Conservation (phyloP, 2,797 vertebrate species). For the Galago senegalensis region DNA sequence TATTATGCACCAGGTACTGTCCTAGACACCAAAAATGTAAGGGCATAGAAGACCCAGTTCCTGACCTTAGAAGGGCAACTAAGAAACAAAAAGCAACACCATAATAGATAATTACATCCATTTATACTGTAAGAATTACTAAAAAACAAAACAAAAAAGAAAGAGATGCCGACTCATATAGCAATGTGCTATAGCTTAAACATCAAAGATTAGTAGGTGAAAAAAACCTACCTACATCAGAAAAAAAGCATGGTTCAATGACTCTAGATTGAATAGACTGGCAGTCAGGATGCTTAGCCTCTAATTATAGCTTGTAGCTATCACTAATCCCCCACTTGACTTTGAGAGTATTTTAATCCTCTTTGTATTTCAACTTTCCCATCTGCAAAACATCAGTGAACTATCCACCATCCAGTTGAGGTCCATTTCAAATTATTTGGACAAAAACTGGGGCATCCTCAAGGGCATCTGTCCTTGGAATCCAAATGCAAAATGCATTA, state of each 20-base stretch:
- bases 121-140: constrained; percentile 66
- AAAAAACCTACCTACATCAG: constrained; percentile 41
- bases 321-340: constrained; percentile 38
- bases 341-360: constrained; percentile 65
- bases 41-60: neutral
- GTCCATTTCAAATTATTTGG: constrained; percentile 71
- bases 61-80: constrained; percentile 19
- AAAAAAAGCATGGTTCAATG: constrained; percentile 5
- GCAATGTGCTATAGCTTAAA: neutral
- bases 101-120: neutral
- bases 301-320: constrained; percentile 42
- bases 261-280: constrained; percentile 35
- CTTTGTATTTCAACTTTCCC: constrained; percentile 63
- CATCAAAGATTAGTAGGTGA: constrained; percentile 51
- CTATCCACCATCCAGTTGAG: constrained; percentile 34
- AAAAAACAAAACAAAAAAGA: constrained; percentile 54
- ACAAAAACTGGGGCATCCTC: constrained; percentile 62
- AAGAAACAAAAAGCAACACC: constrained; percentile 40
- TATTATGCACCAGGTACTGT: constrained; percentile 14
- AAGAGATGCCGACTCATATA: neutral
- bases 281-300: constrained; percentile 27
- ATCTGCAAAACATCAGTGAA: constrained; percentile 65
- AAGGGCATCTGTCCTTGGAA: constrained; percentile 68
- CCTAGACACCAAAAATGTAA: constrained; percentile 45
- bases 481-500: constrained; percentile 74